Base-by-base conservation (phyloP, 2,797 vertebrate species). In the Spheniscus humboldti region DNA sequence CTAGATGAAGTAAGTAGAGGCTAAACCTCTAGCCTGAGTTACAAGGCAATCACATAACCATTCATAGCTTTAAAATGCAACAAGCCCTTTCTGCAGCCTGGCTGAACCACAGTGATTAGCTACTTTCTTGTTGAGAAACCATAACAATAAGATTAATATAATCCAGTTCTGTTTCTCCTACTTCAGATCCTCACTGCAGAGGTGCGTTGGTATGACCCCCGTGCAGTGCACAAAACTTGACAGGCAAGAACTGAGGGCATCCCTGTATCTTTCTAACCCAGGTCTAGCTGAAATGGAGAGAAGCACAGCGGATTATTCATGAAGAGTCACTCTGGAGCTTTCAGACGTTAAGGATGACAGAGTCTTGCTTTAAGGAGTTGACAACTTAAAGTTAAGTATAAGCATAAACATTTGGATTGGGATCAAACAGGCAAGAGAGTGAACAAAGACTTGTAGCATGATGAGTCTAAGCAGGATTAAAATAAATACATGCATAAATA, bases 401-500 rank as follows among this genome's bases (percentile, higher is more conserved):
- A 92, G 81, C 81, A 91, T 50, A 62, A 94, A 77, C 43, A 45
- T 63, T 96, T 97, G 94, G 94, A 93, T 9, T 59, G 81, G 90
- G 92, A 97, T 96, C 95, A 95, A 92, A 94, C 68, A 88, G 81
- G 72, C 45, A 43, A 30, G 67, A 74, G 60, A 75, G 71, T 9
- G 86, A 95, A 90, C 84, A 95, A 95, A 92, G 83, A 79, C 57
- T 43, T 35, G 91, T 28, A 87, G 93, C 55, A 15, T 8, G 57
- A 89, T 75, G 95, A 90, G 84, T 93, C 95, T 91, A 94, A 95
- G 75, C 62, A 43, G 91, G 95, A 96, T 96, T 97, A 96, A 92
- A 96, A 85, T 75, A 95, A 95, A 93, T 82, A 77, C n/a, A 60
- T 91, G 63, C 92, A 95, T 83, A 95, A 95, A 93, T 88, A 86